Base-by-base conservation (phyloP, 2,797 vertebrate species). In the Muscicapa striata region DNA sequence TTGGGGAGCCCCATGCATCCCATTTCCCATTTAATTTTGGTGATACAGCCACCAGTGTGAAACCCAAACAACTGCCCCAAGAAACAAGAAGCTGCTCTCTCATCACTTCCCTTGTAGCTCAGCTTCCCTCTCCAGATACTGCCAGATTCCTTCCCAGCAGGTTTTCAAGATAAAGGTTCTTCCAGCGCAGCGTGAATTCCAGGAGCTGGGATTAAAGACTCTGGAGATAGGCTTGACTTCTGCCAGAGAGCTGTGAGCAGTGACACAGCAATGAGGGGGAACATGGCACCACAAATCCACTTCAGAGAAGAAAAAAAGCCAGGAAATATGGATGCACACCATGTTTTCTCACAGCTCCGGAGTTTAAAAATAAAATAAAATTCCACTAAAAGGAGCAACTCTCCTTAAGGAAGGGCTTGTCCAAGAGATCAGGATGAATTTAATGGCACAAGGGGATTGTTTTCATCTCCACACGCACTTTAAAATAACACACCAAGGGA, bases 161-260 rank as follows among this genome's bases (percentile, higher is more conserved):
- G 32, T 43, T 46, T 38, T n/a, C n/a, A 17, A 48, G 2, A 6
- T 3, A 43, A 54, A 74, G 1, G 2, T 24, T 32, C 26, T 68
- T 27, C 46, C 62, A 49, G 84, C 0, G 0, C 15, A 29, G 62
- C 1, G 1, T 0, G 20, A 45, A 57, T 48, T 29, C 46, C 75
- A 68, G 63, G 10, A 77, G 18, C 38, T 22, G 32, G 73, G 49
- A 55, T 3, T 27, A 73, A 75, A 68, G 46, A 4, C 14, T 6
- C 22, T 12, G 30, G 20, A 34, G 19, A 16, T 4, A 5, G 15
- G 9, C 11, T 52, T 52, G 68, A 49, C 69, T 45, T 48, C 52
- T 14, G 36, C 6, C 73, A 54, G 69, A 63, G 63, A 67, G 20
- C 4, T 9, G 38, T 6, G 6, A 22, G 43, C 1, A 23, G 66